These are phyloP conservation scores for Stictocephala bisonia DNA, from an alignment of 2,888 invertebrate genomes.

Conservation along the genomic window DNA sequence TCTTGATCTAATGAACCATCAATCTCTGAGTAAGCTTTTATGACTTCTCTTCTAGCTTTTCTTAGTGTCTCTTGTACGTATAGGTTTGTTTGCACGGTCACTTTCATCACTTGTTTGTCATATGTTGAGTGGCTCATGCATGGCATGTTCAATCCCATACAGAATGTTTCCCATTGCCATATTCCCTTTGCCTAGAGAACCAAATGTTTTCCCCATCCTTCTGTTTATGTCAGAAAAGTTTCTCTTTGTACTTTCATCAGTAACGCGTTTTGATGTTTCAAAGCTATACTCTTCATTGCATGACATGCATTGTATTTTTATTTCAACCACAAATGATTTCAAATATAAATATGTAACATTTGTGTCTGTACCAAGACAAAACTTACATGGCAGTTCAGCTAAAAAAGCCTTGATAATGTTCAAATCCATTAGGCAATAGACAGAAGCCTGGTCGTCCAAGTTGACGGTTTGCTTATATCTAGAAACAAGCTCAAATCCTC, in stretches of 20 bases:
- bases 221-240: slow-evolving; percentile 10
- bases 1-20: slow-evolving; percentile 3
- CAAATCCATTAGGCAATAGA: slow-evolving; percentile 15
- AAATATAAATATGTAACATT: not conserved
- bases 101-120: slow-evolving; percentile 33
- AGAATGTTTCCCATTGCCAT: slow-evolving; percentile 49
- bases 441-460: slow-evolving; percentile 22
- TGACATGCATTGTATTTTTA: slow-evolving; percentile 20
- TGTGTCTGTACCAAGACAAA: slow-evolving; percentile 30
- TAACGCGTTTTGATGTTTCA: slow-evolving; percentile 21
- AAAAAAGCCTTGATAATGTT: slow-evolving; percentile 22
- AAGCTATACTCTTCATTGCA: slow-evolving; percentile 5
- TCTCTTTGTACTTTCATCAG: slow-evolving; percentile 11
- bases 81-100: slow-evolving; percentile 13
- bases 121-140: slow-evolving; percentile 29
- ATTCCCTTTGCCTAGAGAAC: slow-evolving; percentile 50
- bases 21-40: slow-evolving; percentile 17
- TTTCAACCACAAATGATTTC: slow-evolving; percentile 21
- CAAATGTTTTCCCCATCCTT: slow-evolving; percentile 47
- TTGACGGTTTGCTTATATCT: slow-evolving; percentile 22
- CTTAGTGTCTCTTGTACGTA: slow-evolving; percentile 12
- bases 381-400: slow-evolving; percentile 21
- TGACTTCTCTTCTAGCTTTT: slow-evolving; percentile 20
- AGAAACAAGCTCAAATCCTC: slow-evolving; percentile 19
- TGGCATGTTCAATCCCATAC: slow-evolving; percentile 29